Evolutionary conservation across 2,113 vertebrate genomes (phyloP), one percentile per base, ranked within the genome.

Genomic region (Engraulis encrasicolus): DNA sequence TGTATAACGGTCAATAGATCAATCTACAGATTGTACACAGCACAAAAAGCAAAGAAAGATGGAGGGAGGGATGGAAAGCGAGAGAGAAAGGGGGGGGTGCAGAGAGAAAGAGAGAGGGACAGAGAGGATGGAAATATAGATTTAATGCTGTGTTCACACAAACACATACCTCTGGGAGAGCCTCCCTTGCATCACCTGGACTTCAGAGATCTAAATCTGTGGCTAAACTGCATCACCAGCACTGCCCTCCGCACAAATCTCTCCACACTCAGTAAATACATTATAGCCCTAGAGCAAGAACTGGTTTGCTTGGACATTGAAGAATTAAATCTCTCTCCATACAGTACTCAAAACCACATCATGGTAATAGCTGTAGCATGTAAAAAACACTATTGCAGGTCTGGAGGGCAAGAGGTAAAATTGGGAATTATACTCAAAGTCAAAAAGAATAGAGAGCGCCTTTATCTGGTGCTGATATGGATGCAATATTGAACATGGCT

Each of bases 1-100:
- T 27, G 23, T 27, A 66, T 66, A 66, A 66, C n/a, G 58, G 58
- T 66, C 58, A 66, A 58, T 66, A 66, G 58, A 66, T 66, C n/a
- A 66, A 66, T n/a, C 27, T 66, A 23, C 23, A 66, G 58, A 66
- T 66, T n/a, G 3, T 23, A 66, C 7, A 66, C 9, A 71, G 12
- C 3, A 71, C 23, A 71, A 27, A 34, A 71, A 9, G 2, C 2
- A 71, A 66, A 71, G 27, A 12, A 27, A 58, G 23, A 58, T 18
- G 18, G 23, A 6, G 5, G 1, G 27, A 34, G 27, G 66, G 66
- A 34, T 7, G 15, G 7, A 71, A 1, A 34, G 27, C 27, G 7
- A 71, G 7, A 34, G 27, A 18, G 27, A 36, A 12, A 34, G 66
- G 34, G 12, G 17, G 27, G 23, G 66, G 9, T 3, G 9, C 4